These are phyloP conservation scores for Montipora cactus DNA, from an alignment of 64 coral and sea anemone genomes.

Conservation along the genomic window DNA sequence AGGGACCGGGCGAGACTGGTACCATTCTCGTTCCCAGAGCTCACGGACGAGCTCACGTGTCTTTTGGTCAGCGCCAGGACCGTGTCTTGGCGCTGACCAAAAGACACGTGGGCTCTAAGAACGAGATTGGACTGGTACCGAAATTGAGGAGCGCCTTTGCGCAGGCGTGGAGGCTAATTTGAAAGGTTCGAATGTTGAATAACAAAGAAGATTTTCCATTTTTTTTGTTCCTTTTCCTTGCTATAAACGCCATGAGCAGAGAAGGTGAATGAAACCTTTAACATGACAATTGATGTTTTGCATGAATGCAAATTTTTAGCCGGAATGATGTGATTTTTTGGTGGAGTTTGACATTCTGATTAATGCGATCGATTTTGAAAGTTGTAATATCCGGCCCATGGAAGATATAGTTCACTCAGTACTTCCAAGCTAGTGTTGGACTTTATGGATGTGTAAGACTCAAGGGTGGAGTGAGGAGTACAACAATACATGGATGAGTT, in stretches of 20 bases:
- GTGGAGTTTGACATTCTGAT: slow-evolving; percentile 43
- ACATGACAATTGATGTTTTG: background rate
- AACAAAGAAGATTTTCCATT: slow-evolving; percentile 22
- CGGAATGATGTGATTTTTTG: slow-evolving; percentile 9
- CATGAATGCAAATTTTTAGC: background rate
- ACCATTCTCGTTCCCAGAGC: no score
- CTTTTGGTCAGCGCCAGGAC: no score
- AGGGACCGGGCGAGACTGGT: no score
- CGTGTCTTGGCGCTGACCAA: no score
- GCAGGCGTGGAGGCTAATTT: slow-evolving; percentile 70
- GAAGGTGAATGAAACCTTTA: background rate
- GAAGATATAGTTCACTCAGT: background rate
- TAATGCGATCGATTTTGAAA: background rate
- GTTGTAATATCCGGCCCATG: background rate
- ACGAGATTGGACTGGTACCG: background rate
- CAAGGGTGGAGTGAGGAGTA: slow-evolving; percentile 10
- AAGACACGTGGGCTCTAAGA: no score
- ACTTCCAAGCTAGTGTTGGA: slow-evolving; percentile 31
- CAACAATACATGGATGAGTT: slow-evolving; percentile 30
- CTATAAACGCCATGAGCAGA: background rate
- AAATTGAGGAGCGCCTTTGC: background rate
- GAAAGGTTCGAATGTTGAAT: slow-evolving; percentile 54
- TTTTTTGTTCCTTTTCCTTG: background rate
- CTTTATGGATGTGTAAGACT: background rate
- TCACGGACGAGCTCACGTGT: no score